Conservation (phyloP, 2,797 vertebrate genomes). For the Vireo griseus region DNA sequence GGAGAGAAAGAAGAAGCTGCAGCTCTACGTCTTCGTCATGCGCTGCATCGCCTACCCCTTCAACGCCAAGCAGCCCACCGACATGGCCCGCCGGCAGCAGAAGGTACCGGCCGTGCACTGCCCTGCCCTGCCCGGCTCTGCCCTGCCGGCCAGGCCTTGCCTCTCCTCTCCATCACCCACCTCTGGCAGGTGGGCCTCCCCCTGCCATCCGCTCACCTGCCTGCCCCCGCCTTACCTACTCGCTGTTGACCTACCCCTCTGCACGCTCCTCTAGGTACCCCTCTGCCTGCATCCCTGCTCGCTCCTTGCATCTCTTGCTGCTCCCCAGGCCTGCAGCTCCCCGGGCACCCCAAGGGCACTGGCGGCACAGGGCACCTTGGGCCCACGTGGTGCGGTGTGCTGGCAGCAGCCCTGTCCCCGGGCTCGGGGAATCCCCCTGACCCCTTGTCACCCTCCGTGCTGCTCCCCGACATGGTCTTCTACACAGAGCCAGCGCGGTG, state of each 20-base stretch:
- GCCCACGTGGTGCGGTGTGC: background rate
- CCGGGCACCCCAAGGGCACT: constrained; percentile 32
- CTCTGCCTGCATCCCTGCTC: background rate
- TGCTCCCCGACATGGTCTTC: background rate
- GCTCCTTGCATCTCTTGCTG: background rate
- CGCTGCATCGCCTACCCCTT: constrained; percentile 97
- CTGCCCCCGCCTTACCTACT: background rate
- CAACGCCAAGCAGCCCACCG: constrained; percentile 96
- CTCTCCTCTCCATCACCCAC: background rate
- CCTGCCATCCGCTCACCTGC: background rate
- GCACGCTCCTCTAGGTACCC: background rate
- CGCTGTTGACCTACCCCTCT: background rate
- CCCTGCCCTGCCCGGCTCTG: background rate
- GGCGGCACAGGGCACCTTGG: background rate
- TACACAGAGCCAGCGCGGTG: accelerated
- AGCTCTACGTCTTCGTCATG: constrained; percentile 98
- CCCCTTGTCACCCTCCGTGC: background rate
- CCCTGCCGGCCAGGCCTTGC: background rate
- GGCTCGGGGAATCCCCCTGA: background rate
- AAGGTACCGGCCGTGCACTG: constrained; percentile 80
- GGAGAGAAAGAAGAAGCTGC: constrained; percentile 92
- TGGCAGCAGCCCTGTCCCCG: background rate
- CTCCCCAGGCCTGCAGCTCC: background rate
- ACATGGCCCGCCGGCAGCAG: constrained; percentile 96
- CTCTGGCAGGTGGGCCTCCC: background rate